These are phyloP conservation scores for Astropecten irregularis DNA, from an alignment of 53 echinoderm and acorn worm species.

Conservation along the genomic window DNA sequence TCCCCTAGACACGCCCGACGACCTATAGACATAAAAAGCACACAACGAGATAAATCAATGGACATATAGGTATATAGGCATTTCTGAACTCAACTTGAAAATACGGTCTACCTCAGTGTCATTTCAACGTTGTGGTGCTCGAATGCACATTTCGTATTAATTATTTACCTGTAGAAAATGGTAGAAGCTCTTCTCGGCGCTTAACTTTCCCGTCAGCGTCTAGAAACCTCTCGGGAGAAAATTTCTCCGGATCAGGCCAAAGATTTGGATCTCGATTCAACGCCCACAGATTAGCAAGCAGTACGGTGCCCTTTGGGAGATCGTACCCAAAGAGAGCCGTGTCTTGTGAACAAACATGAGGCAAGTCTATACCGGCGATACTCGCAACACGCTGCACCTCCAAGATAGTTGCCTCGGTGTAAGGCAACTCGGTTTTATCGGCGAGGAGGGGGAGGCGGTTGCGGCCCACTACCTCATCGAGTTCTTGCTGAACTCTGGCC, in stretches of 20 bases:
- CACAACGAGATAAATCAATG: neutral
- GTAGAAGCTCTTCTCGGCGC: neutral
- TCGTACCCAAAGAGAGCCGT: constrained; percentile 31
- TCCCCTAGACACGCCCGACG: constrained; percentile 30
- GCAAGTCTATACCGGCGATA: neutral
- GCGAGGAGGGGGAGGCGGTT: constrained; percentile 37
- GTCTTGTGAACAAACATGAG: constrained; percentile 8
- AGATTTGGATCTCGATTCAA: constrained; percentile 23
- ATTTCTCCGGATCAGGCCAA: constrained; percentile 54
- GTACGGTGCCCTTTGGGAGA: constrained; percentile 42
- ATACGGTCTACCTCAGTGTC: neutral
- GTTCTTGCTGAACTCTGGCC: constrained; percentile 26
- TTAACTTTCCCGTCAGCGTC: neutral
- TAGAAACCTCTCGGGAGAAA: constrained; percentile 46
- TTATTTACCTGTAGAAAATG: constrained; percentile 20
- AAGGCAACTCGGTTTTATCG: constrained; percentile 38
- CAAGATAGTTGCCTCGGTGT: constrained; percentile 35
- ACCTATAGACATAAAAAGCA: neutral
- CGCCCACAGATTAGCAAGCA: constrained; percentile 56
- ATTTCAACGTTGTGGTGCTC: neutral
- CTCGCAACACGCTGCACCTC: constrained; percentile 45
- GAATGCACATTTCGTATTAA: neutral
- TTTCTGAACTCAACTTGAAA: neutral
- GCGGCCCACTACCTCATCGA: constrained; percentile 31
- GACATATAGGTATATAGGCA: neutral